Evolutionary conservation across 2,113 vertebrate species (phyloP).

Genomic region (Lota lota): DNA sequence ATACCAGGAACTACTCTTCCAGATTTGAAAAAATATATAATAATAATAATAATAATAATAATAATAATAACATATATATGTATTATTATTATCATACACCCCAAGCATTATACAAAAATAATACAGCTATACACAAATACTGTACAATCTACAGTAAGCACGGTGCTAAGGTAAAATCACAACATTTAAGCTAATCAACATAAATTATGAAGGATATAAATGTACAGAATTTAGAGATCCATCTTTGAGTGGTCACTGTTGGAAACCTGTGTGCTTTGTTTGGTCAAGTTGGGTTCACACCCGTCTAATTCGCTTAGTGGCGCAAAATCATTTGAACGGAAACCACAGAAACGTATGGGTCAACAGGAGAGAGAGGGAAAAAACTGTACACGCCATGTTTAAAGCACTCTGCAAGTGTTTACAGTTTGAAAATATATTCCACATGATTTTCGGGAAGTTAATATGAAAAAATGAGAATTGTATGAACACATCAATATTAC

Average conservation of each 20-base stretch:
- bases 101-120: constrained; percentile 53
- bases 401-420: background rate
- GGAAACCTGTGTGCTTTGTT: constrained; percentile 9
- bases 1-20: too few relatives aligned
- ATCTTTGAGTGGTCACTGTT: constrained; percentile 33
- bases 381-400: constrained; percentile 38
- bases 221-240: constrained; percentile 50
- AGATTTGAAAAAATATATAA: constrained; percentile 6
- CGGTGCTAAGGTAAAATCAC: constrained; percentile 24
- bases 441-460: constrained; percentile 1
- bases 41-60: constrained; percentile 17
- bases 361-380: background rate
- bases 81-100: constrained; percentile 47
- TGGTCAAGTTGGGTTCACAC: constrained; percentile 1
- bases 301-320: constrained; percentile 41
- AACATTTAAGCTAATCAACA: constrained; percentile 30
- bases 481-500: background rate
- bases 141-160: constrained; percentile 63
- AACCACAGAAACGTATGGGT: constrained; percentile 10
- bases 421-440: too few relatives aligned
- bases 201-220: constrained; percentile 48
- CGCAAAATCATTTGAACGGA: too few relatives aligned
- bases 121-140: constrained; percentile 59
- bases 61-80: constrained; percentile 30
- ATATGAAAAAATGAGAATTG: background rate